These are phyloP conservation scores for Oncorhynchus clarkii DNA, from an alignment of 2,113 vertebrate species.

Conservation along the genomic window DNA sequence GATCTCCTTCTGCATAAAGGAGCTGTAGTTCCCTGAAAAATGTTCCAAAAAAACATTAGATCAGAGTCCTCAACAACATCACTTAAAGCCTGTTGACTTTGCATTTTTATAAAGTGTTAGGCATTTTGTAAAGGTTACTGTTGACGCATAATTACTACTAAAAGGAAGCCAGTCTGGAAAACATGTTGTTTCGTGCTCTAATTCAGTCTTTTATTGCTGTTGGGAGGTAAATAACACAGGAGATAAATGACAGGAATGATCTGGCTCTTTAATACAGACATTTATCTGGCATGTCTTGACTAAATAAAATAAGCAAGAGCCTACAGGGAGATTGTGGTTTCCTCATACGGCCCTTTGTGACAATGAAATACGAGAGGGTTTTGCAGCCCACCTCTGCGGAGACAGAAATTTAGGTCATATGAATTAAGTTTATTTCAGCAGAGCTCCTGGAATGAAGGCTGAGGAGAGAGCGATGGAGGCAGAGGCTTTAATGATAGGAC, in stretches of 20 bases:
- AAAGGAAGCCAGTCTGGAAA: background rate
- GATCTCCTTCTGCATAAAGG: conserved; percentile 99
- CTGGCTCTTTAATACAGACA: background rate
- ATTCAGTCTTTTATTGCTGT: background rate
- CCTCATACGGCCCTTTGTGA: conserved; percentile 29
- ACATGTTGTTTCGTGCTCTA: background rate
- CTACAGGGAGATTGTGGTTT: conserved; percentile 32
- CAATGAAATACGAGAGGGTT: conserved; percentile 35
- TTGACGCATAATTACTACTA: conserved; percentile 30
- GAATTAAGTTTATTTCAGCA: conserved; percentile 63
- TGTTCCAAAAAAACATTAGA: conserved; percentile 7
- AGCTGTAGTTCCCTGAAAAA: conserved; percentile 90
- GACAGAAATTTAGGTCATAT: conserved; percentile 64
- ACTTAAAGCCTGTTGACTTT: background rate
- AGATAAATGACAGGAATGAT: background rate
- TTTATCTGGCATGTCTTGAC: background rate
- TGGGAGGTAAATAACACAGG: background rate
- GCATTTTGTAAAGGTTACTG: background rate
- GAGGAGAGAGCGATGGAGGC: conserved; percentile 10
- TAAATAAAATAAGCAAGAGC: conserved; percentile 15
- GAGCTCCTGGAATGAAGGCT: conserved; percentile 47
- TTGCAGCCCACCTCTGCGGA: conserved; percentile 24
- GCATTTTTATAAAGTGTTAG: background rate
- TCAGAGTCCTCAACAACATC: conserved; percentile 25
- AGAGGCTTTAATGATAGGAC: conserved; percentile 56